Evolutionary conservation across 2,888 invertebrate genomes (phyloP), one percentile per base, ranked within the genome.

Genomic region (Elmis aenea): DNA sequence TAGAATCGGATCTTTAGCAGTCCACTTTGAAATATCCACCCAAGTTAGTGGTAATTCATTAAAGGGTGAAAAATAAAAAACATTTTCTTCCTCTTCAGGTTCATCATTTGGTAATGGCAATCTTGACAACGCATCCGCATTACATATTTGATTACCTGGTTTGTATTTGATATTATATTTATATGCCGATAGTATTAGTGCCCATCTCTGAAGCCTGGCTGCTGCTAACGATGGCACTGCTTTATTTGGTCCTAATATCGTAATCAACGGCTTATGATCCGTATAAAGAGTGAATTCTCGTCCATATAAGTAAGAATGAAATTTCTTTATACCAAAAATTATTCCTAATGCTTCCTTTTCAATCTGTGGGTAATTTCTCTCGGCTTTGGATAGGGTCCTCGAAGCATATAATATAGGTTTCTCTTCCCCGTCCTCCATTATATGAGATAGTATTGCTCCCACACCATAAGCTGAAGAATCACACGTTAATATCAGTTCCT

Each of bases 191-290:
- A 35, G 11, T 11, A 35, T 23, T 9, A 29, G 13, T 13, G 29
- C 34, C 27, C 24, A 35, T 5, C 29, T 9, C 9, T 28, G 12
- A 20, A 41, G 14, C 6, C 41, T 24, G 18, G 28, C 29, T 2
- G 37, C 37, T 8, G 42, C 16, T 23, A 30, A 30, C 16, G 26
- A 21, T 4, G 42, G 38, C 15, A 42, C 27, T 4, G 26, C 22
- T 27, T 42, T 42, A 14, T 29, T 11, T 14, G 30, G 30, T 13
- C 14, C 12, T 25, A 36, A 36, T n/a, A 36, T 30, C 2, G 25
- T 12, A 5, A 28, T 14, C 3, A 37, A 15, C 8, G 37, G 30
- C 26, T 37, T 30, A 31, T 30, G 13, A 22, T 31, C 31, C 1
- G 26, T 25, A 5, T 21, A 22, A 11, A 33, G 4, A 4, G 21